A percentile compares a stretch with the other conserved stretches of the same genome.
Conservation (phyloP, 2,888 invertebrate species). For the Pherbina coryleti region DNA sequence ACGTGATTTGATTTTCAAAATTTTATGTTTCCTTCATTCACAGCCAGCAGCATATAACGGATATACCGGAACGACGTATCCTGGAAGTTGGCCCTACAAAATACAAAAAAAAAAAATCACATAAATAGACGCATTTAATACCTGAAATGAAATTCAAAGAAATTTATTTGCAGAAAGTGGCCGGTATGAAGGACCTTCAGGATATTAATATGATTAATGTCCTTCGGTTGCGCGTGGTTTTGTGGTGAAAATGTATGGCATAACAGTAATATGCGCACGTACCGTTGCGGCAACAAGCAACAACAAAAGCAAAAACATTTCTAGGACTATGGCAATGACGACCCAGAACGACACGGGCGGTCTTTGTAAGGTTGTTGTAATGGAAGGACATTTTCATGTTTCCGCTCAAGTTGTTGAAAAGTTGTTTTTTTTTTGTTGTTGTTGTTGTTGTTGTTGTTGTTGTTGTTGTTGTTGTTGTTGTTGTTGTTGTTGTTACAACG, state of each 20-base stretch:
- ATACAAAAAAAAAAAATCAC: not conserved
- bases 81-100: not conserved
- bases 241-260: constrained; percentile 23
- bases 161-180: not conserved
- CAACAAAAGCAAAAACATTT: not conserved
- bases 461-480: constrained; percentile 6
- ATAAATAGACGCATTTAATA: constrained; percentile 4
- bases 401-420: not conserved
- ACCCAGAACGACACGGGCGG: not conserved
- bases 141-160: not conserved
- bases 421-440: not conserved
- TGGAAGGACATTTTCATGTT: constrained; percentile 20
- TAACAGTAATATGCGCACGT: constrained; percentile 20
- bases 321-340: not conserved
- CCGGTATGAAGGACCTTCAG: not conserved
- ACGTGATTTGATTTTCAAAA: constrained; percentile 35
- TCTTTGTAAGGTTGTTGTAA: constrained; percentile 10
- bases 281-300: not conserved
- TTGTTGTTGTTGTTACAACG: not conserved
- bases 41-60: not conserved
- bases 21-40: not conserved
- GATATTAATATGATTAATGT: constrained; percentile 27
- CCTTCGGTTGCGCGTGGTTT: constrained; percentile 16
- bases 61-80: not conserved
- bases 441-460: not conserved